Evolutionary conservation across 1,140 invertebrate species (phyloP), one percentile per base, ranked within the genome.

Genomic region (Meloidogyne floridensis): DNA sequence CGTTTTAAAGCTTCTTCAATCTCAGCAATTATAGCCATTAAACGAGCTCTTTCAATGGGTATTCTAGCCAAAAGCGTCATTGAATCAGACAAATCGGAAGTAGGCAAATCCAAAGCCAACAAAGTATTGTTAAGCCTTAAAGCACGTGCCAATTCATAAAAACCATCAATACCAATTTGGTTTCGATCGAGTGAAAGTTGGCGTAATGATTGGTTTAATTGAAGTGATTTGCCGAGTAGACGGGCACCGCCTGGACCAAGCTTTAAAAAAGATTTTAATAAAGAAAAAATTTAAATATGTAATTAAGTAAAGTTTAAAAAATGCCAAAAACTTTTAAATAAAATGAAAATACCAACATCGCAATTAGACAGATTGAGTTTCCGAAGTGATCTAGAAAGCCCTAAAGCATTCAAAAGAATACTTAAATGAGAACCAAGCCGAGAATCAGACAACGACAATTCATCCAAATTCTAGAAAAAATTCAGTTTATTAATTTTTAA

Each of bases 351-450:
- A 43, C 69, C 80, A 18, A 88, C 80, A 20, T 88, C 87, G 80
- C 90, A 90, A 78, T 82, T 83, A n/a, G 82, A 87, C 43, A 89
- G 80, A 80, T 89, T 89, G 4, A 89, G 80, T n/a, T 65, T 42
- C 13, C 81, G 71, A 13, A 85, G 80, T 72, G 82, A 10, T 84
- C 82, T 2, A 84, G 87, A 10, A 11, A 78, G 47, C 10, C 87
- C 89, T 5, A 89, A 80, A 9, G 89, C 85, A 65, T 89, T 88
- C 53, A 89, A 80, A 32, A 89, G 78, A 8, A 90, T 84, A 72
- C 78, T 81, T 8, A 89, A 71, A 77, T 82, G 77, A 32, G 59
- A 76, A 10, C 88, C 88, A 18, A 89, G 80, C 2, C 82, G 80
- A n/a, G 69, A 80, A 71, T 89, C 89, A 59, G 82, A 83, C 13